phyloP scores from a whole-genome alignment of 2,888 invertebrate species.

The Lordiphosa fenestrarum region DNA sequence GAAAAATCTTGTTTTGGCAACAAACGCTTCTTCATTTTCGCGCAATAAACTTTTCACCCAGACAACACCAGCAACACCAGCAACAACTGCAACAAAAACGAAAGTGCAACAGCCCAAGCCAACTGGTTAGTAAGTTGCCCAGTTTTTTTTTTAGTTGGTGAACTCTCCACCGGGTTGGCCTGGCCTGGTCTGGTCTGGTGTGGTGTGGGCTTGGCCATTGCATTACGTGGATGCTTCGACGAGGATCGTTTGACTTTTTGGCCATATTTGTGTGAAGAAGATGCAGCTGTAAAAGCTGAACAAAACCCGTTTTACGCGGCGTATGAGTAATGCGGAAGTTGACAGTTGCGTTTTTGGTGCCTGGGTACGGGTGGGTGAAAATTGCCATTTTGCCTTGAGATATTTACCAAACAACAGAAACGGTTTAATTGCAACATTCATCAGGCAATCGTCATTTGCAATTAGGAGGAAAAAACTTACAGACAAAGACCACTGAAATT shows the following conservation, averaged over 20 bases:
- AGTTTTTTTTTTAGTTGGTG: slow-evolving; percentile 26
- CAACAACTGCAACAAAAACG: slow-evolving; percentile 27
- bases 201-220: slow-evolving; percentile 59
- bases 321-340: slow-evolving; percentile 73
- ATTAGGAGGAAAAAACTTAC: slow-evolving; percentile 32
- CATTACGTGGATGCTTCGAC: slow-evolving; percentile 59
- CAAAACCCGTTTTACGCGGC: slow-evolving; percentile 54
- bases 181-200: too few species aligned
- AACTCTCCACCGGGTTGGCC: slow-evolving; percentile 15
- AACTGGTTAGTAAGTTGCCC: slow-evolving; percentile 37
- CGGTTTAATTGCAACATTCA: slow-evolving; percentile 54
- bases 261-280: slow-evolving; percentile 71
- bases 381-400: slow-evolving; percentile 42
- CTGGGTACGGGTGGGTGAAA: slow-evolving; percentile 54
- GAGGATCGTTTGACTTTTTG: slow-evolving; percentile 71
- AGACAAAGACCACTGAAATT: slow-evolving; percentile 4
- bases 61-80: slow-evolving; percentile 25
- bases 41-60: slow-evolving; percentile 40
- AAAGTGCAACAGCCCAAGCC: slow-evolving; percentile 53
- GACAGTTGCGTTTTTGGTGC: slow-evolving; percentile 44
- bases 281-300: slow-evolving; percentile 39
- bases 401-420: slow-evolving; percentile 54
- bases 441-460: slow-evolving; percentile 30
- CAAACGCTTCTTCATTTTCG: slow-evolving; percentile 71
- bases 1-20: slow-evolving; percentile 28